Evolutionary conservation across 2,113 vertebrate species (phyloP).

Genomic region (Nothobranchius kuhntae): DNA sequence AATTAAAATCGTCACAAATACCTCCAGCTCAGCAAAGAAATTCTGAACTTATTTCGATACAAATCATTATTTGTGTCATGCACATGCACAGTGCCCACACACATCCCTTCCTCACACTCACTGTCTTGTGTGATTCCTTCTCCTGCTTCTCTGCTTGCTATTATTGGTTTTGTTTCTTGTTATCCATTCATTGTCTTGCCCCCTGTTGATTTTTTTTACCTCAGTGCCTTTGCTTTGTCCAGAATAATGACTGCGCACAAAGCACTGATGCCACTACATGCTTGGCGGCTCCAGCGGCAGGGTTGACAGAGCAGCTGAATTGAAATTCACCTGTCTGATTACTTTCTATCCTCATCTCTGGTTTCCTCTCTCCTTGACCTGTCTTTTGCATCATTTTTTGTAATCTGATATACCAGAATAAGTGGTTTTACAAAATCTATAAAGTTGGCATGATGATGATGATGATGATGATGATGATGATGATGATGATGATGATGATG

Average conservation of each 20-base stretch:
- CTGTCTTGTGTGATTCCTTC: slow-evolving; percentile 17
- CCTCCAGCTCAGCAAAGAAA: slow-evolving; percentile 30
- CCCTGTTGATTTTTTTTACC: slow-evolving; percentile 31
- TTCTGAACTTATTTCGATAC: slow-evolving; percentile 49
- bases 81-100: background rate
- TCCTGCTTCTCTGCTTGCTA: slow-evolving; percentile 25
- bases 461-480: too few species aligned
- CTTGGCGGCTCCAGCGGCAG: slow-evolving; percentile 45
- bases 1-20: slow-evolving; percentile 38
- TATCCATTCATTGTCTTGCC: slow-evolving; percentile 47
- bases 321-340: slow-evolving; percentile 45
- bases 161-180: slow-evolving; percentile 55
- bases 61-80: slow-evolving; percentile 34
- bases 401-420: background rate
- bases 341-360: slow-evolving; percentile 11
- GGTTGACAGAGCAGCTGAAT: slow-evolving; percentile 57
- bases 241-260: slow-evolving; percentile 51
- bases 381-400: background rate
- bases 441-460: background rate
- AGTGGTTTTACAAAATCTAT: background rate
- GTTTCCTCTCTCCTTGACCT: slow-evolving; percentile 2
- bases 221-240: slow-evolving; percentile 45
- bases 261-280: slow-evolving; percentile 40
- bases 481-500: too few species aligned
- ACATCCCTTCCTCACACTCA: background rate